phyloP scores from a whole-genome alignment of 1,140 invertebrate species.

The Nomia melanderi region DNA sequence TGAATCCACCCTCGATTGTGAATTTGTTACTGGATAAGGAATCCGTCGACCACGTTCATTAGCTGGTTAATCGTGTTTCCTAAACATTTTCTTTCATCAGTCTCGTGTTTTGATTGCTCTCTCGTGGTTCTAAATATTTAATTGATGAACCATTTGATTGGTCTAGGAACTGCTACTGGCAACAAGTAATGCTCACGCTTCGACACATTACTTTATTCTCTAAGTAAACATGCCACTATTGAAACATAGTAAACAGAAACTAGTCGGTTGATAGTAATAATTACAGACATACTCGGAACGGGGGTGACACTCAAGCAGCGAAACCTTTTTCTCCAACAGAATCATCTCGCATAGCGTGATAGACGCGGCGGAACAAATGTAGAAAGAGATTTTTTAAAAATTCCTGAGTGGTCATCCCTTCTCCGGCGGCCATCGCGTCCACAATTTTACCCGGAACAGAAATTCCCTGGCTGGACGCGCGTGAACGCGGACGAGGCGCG shows the following conservation, averaged over 20 bases:
- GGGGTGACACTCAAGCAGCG: no score
- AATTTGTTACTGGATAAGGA: slow-evolving; percentile 30
- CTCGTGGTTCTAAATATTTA: no score
- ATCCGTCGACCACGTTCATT: slow-evolving; percentile 12
- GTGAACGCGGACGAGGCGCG: neutral
- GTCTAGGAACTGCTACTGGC: no score
- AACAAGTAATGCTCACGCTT: no score
- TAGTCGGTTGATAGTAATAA: no score
- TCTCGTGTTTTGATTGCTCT: neutral
- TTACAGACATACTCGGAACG: no score
- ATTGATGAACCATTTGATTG: no score
- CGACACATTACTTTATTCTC: no score
- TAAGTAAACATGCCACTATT: no score
- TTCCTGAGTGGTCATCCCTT: neutral
- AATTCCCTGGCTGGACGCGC: neutral
- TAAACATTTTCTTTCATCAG: neutral
- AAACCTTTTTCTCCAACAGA: neutral
- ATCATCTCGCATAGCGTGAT: neutral
- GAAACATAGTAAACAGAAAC: no score
- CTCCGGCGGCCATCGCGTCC: neutral
- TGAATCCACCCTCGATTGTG: slow-evolving; percentile 34
- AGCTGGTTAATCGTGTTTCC: slow-evolving; percentile 17
- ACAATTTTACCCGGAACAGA: slow-evolving; percentile 1
- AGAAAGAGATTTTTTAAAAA: neutral
- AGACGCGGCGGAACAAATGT: neutral